Evolutionary conservation across 1,140 invertebrate genomes (phyloP).

Genomic region (Wasmannia auropunctata): DNA sequence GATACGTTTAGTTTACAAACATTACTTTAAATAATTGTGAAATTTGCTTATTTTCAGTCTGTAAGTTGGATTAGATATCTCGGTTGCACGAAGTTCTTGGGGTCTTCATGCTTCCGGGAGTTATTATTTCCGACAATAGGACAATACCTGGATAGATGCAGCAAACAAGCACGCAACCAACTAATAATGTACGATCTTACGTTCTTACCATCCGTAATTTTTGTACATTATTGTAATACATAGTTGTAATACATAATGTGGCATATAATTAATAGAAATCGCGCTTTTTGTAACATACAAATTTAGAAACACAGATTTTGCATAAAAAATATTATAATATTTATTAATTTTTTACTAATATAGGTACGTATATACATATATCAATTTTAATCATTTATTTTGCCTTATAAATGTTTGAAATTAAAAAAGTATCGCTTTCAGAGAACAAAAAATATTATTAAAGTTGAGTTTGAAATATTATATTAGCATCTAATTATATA

Average conservation of each 20-base stretch:
- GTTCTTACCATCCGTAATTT: not conserved
- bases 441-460: not conserved
- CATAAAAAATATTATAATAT: not conserved
- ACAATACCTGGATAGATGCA: constrained; percentile 58
- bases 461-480: not conserved
- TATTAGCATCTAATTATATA: not conserved
- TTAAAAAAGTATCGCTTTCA: not conserved
- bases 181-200: constrained; percentile 44
- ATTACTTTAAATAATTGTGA: constrained; percentile 11
- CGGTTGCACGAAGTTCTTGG: not conserved
- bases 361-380: not conserved
- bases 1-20: not conserved
- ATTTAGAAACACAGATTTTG: not conserved
- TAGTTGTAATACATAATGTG: constrained; percentile 35
- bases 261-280: constrained; percentile 61
- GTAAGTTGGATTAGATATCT: constrained; percentile 14
- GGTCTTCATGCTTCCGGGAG: constrained; percentile 53
- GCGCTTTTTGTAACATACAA: not conserved
- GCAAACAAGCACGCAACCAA: constrained; percentile 65
- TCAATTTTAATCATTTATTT: not conserved
- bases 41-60: not conserved
- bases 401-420: not conserved
- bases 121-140: constrained; percentile 61
- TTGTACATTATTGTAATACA: constrained; percentile 30
- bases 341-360: constrained; percentile 14